These are phyloP conservation scores for Scatophagus argus DNA, from an alignment of 2,113 vertebrate species.

Conservation along the genomic window DNA sequence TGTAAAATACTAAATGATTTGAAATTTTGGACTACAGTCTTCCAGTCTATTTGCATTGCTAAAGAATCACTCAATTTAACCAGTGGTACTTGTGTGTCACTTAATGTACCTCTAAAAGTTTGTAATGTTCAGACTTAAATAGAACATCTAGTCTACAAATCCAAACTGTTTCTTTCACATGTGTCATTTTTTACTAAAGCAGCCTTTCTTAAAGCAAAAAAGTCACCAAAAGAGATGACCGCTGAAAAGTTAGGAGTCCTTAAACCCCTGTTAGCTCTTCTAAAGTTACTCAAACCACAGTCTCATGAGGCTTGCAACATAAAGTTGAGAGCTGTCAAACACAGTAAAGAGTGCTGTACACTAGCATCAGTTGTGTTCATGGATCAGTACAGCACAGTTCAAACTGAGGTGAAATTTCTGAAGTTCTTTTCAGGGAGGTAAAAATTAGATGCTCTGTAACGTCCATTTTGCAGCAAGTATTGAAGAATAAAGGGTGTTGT, in stretches of 20 bases:
- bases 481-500: conserved; percentile 28
- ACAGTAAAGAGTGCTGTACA: background rate
- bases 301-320: background rate
- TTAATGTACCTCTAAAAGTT: no score
- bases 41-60: no score
- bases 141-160: background rate
- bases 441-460: background rate
- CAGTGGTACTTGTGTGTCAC: no score
- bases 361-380: background rate
- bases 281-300: conserved; percentile 5
- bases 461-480: background rate
- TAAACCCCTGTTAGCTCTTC: background rate
- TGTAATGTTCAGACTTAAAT: no score
- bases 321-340: conserved; percentile 16
- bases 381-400: background rate
- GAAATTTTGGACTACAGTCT: no score
- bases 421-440: background rate
- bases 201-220: background rate
- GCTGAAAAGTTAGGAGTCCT: background rate
- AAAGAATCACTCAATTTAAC: no score
- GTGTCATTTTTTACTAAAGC: background rate
- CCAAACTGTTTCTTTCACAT: background rate
- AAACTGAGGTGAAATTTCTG: background rate
- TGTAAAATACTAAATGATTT: no score
- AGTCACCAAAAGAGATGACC: background rate